Base-by-base conservation (phyloP, 2,797 vertebrate genomes). In the Melanotaenia parkinsoni region DNA sequence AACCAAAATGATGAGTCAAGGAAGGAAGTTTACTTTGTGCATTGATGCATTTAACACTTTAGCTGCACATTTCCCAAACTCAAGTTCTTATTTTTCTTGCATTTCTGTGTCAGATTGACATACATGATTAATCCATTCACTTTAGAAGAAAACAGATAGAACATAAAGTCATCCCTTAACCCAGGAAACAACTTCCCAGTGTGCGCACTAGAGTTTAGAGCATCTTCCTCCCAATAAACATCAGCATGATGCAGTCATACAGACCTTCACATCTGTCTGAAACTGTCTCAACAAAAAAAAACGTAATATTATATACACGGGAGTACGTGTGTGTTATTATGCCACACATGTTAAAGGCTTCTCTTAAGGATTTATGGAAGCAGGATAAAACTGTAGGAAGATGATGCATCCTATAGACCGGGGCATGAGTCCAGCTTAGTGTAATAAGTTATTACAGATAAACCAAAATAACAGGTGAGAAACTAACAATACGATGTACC, bases 281-380 rank as follows among this genome's bases (percentile, higher is more conserved):
- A 14, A 40, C 4, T 43, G 40, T 6, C 16, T 5, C 5, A 16
- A 43, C 16, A 47, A 47, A 47, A 38, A 38, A 20, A 0, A 13
- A 40, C 10, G 1, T 20, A 20, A 43, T 43, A 5, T 16, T 16
- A 47, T 8, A 20, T 8, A 43, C 40, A 43, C 5, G 5, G 20
- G 6, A 10, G 22, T 3, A 45, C 10, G 38, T 14, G 62, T 59
- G 66, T 45, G 47, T 20, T 16, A 28, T 64, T 54, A n/a, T 9
- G 72, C 51, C 63, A 77, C 79, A 78, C 58, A 74, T 76, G 79
- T 24, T n/a, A 5, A 10, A 0, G 28, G 26, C 5, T 54, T 37
- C 16, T 18, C 45, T 35, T 28, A 2, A 1, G n/a, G 20, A 10
- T 4, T 14, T 43, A 14, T 38, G 18, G 28, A 22, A 38, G 6